phyloP scores from a whole-genome alignment of 1,140 invertebrate species.

The Habropoda laboriosa region DNA sequence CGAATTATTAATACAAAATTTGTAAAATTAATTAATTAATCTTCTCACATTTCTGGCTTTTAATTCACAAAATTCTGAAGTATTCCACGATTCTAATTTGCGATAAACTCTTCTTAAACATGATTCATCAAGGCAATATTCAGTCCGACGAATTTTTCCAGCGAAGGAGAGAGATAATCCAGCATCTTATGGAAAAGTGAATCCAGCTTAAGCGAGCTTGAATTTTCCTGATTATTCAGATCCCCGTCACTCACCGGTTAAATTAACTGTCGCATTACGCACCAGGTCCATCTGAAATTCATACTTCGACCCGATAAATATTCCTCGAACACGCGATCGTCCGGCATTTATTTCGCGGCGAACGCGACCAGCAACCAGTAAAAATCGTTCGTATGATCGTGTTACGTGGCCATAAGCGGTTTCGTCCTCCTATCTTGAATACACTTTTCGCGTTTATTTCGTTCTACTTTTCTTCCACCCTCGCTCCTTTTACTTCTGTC shows the following conservation, averaged over 20 bases:
- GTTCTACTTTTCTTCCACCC: neutral
- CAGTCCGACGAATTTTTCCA: conserved; percentile 1
- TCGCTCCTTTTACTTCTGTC: neutral
- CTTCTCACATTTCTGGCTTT: too few species aligned
- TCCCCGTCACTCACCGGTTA: neutral
- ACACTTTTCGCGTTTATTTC: neutral
- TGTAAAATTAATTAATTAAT: too few species aligned
- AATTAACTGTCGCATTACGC: conserved; percentile 10
- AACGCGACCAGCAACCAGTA: neutral
- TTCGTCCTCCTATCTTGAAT: neutral
- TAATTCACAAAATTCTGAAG: too few species aligned
- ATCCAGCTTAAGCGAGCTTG: conserved; percentile 1
- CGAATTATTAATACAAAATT: too few species aligned
- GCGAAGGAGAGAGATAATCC: neutral
- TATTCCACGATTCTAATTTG: too few species aligned
- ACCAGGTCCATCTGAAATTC: conserved; percentile 4
- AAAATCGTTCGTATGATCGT: neutral
- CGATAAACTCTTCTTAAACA: neutral
- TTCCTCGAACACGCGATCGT: neutral
- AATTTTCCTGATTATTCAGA: conserved; percentile 25
- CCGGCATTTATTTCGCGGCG: neutral
- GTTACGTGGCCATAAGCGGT: neutral
- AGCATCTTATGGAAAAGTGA: neutral
- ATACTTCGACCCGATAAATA: neutral
- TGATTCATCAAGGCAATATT: neutral